A percentile compares a stretch with the other conserved stretches of the same genome.
Evolutionary conservation across 2,113 vertebrate genomes (phyloP).

Genomic region (Dipodomys merriami): DNA sequence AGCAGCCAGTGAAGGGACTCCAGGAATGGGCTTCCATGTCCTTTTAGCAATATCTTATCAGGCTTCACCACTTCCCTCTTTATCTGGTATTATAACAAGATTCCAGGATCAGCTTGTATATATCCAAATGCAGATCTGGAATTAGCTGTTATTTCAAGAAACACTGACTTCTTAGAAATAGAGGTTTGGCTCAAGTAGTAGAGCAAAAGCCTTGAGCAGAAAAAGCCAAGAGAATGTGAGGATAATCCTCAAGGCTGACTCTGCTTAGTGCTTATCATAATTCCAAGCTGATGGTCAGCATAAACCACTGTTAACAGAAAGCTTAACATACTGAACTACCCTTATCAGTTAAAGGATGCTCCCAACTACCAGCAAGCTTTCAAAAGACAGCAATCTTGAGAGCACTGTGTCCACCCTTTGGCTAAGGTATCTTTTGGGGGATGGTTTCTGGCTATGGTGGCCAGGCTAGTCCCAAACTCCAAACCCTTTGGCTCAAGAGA

Average conservation of each 20-base stretch:
- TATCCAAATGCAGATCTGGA: neutral
- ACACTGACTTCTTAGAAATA: too few species aligned
- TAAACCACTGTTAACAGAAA: neutral
- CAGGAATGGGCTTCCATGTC: neutral
- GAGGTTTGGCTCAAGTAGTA: too few species aligned
- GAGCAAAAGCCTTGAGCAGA: too few species aligned
- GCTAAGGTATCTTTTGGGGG: neutral
- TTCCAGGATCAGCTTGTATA: neutral
- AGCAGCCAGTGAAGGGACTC: neutral
- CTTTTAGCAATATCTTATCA: neutral
- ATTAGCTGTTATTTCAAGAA: neutral
- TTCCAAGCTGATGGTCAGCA: neutral
- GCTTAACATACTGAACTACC: neutral
- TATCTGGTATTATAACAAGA: neutral
- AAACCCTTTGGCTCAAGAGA: neutral
- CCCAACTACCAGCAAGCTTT: conserved; percentile 4
- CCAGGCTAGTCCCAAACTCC: neutral
- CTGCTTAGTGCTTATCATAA: neutral
- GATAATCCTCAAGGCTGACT: neutral
- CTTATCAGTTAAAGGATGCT: neutral
- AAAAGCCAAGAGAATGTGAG: neutral
- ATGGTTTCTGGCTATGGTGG: neutral
- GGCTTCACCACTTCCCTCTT: neutral
- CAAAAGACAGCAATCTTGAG: neutral
- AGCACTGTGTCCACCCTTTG: neutral